Evolutionary conservation across 2,797 vertebrate genomes (phyloP), one percentile per base, ranked within the genome.

Genomic region (Gymnothorax javanicus): DNA sequence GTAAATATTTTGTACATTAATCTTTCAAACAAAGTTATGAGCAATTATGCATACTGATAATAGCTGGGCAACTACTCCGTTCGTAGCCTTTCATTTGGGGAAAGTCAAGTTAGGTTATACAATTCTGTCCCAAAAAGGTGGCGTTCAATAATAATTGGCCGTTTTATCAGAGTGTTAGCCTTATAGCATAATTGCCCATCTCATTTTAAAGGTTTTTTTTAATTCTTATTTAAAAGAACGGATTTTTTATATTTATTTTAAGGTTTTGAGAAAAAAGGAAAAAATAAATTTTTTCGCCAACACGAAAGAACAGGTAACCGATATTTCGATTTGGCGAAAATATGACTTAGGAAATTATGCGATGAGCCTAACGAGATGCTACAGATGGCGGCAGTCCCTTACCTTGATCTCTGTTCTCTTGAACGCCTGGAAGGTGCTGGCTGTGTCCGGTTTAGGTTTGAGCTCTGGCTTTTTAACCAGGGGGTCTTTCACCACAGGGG

Each of bases 401-500:
- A 99, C 98, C 98, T 99, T 99, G 67, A 99, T 96, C 95, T 99
- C 98, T 20, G 98, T 94, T 93, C 98, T 97, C 94, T 99, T 99
- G 93, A 99, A 99, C 5, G 99, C 98, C 89, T 97, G 96, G 92
- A 99, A 99, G 88, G 98, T 96, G 90, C 96, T 95, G 85, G 96
- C 33, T 4, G 96, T 96, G 90, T 99, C 99, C 52, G 95, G 92
- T 91, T 99, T 99, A 88, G 96, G 92, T 91, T 99, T 99, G 64
- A 97, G 91, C 94, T 99, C 99, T 1, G 97, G 93, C 93, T 99
- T 99, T 93, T 98, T 99, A 88, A 99, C 97, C 90, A 98, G 90
- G 0, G 97, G 96, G 90, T 99, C 99, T 93, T 99, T 99, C 86
- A 98, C 95, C 89, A 97, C 95, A 0, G 98, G 98, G 43, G 95